Conservation (phyloP, 2,888 invertebrate genomes). For the Mythimna ferrago region DNA sequence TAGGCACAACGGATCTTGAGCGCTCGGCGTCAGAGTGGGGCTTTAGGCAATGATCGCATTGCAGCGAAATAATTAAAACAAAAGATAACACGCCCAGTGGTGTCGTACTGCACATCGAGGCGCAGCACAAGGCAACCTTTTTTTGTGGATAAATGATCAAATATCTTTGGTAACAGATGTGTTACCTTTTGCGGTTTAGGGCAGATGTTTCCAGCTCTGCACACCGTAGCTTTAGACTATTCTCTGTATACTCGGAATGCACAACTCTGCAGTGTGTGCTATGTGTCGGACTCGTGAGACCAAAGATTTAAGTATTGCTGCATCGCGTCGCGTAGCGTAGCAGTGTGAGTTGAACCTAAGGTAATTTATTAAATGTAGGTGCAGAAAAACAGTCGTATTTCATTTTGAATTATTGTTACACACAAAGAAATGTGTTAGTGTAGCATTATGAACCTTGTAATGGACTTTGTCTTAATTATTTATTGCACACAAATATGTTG, state of each 20-base stretch:
- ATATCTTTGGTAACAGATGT: too few relatives aligned
- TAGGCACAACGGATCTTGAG: too few relatives aligned
- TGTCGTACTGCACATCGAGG: too few relatives aligned
- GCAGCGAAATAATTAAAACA: neutral
- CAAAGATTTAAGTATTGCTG: too few relatives aligned
- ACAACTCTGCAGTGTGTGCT: too few relatives aligned
- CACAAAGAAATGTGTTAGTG: constrained; percentile 9
- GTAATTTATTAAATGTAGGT: constrained; percentile 30
- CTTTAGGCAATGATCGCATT: too few relatives aligned
- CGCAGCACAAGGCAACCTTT: neutral
- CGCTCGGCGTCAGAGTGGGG: too few relatives aligned
- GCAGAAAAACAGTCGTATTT: constrained; percentile 33
- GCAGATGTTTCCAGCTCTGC: too few relatives aligned
- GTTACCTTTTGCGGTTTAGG: too few relatives aligned
- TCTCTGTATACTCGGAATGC: too few relatives aligned
- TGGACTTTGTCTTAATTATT: constrained; percentile 24
- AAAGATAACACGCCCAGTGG: neutral
- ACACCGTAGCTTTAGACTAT: too few relatives aligned
- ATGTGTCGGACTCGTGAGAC: too few relatives aligned
- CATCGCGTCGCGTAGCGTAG: neutral
- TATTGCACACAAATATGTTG: neutral
- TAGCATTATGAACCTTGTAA: constrained; percentile 2
- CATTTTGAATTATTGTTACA: constrained; percentile 34
- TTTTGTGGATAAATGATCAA: neutral
- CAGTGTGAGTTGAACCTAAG: neutral